Evolutionary conservation across 2,888 invertebrate species (phyloP).

Genomic region (Gryllus longicercus): DNA sequence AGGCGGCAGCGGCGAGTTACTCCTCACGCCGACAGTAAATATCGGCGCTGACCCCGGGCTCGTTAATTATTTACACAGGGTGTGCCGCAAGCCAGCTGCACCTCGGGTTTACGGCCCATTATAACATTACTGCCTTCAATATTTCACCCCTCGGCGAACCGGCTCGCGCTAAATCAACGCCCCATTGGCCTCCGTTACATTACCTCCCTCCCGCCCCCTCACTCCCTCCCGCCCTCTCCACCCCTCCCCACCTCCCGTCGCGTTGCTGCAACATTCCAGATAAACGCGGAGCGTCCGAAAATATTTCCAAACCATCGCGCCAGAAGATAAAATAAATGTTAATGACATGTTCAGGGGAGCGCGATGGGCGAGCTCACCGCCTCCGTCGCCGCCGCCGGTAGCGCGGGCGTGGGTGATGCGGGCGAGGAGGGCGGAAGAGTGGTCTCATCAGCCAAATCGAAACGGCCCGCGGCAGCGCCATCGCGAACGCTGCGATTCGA

Average conservation of each 20-base stretch:
- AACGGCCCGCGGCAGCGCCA: too few species aligned
- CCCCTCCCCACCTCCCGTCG: too few species aligned
- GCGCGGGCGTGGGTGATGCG: too few species aligned
- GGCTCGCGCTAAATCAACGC: background rate
- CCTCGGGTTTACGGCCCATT: slow-evolving; percentile 1
- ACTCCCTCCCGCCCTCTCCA: too few species aligned
- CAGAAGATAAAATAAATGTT: background rate
- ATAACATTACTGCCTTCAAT: slow-evolving; percentile 17
- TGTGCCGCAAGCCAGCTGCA: slow-evolving; percentile 17
- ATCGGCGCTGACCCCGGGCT: slow-evolving; percentile 17
- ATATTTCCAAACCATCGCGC: background rate
- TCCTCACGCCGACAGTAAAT: slow-evolving; percentile 17
- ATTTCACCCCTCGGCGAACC: background rate
- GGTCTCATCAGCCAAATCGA: too few species aligned
- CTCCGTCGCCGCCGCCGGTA: too few species aligned
- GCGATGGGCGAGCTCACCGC: too few species aligned
- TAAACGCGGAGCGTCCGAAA: background rate
- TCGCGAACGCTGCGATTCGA: too few species aligned
- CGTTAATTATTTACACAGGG: slow-evolving; percentile 1
- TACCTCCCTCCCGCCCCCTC: background rate
- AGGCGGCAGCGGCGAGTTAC: background rate
- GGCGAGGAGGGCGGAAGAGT: too few species aligned
- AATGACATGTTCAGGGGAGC: background rate
- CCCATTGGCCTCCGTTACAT: background rate
- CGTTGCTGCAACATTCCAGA: background rate